A percentile compares a stretch with the other conserved stretches of the same genome.
Conservation (phyloP, 2,113 vertebrate genomes). For the Morphnarchus princeps region DNA sequence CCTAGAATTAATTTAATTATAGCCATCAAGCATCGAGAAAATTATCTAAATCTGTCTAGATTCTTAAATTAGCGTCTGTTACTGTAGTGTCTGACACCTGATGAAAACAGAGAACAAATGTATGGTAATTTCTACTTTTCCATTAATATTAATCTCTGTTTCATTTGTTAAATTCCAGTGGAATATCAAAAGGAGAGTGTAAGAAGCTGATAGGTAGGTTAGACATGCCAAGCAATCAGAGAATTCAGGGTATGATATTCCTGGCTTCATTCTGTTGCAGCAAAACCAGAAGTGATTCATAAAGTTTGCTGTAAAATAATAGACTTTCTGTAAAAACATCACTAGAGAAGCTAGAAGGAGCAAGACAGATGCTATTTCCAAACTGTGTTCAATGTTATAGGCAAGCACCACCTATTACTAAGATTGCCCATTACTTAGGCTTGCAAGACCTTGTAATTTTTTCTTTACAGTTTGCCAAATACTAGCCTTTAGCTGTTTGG, state of each 20-base stretch:
- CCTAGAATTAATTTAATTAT: constrained; percentile 55
- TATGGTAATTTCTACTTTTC: constrained; percentile 33
- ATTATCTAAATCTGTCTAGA: constrained; percentile 51
- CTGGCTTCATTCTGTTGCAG: neutral
- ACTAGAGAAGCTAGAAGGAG: neutral
- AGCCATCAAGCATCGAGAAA: constrained; percentile 14
- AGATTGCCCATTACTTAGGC: neutral
- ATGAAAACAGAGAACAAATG: constrained; percentile 47
- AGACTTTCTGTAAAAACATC: neutral
- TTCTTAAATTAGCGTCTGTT: constrained; percentile 31
- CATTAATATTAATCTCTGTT: constrained; percentile 26
- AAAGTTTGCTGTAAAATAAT: neutral
- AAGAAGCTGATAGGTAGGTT: neutral
- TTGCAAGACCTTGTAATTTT: neutral
- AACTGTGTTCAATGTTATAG: neutral
- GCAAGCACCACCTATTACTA: neutral
- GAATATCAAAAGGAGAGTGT: neutral
- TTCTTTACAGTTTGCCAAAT: neutral
- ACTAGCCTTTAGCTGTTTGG: neutral
- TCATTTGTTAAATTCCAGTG: constrained; percentile 27
- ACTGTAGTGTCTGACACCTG: constrained; percentile 23
- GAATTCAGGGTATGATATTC: neutral
- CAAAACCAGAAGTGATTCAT: neutral
- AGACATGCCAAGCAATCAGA: neutral
- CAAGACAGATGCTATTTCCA: neutral